Evolutionary conservation across 2,797 vertebrate species (phyloP).

Genomic region (Antennarius maculatus): DNA sequence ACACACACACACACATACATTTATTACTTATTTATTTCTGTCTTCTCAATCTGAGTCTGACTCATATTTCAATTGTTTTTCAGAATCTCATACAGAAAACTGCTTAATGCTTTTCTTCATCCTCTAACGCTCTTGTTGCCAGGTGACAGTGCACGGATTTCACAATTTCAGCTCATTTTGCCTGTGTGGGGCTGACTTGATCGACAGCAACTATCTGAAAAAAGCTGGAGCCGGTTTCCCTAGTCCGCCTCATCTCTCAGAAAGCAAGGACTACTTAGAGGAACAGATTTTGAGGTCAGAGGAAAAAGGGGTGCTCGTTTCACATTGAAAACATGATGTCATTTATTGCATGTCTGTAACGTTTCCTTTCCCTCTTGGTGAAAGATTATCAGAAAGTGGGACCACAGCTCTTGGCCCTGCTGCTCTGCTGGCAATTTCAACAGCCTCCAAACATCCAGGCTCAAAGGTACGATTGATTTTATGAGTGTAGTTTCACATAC

Average conservation of each 20-base stretch:
- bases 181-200: constrained; percentile 60
- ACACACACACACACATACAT: neutral
- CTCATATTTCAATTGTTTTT: neutral
- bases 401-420: constrained; percentile 81
- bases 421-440: constrained; percentile 72
- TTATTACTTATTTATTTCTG: neutral
- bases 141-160: constrained; percentile 78
- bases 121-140: neutral
- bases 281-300: constrained; percentile 71
- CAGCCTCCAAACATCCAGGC: constrained; percentile 78
- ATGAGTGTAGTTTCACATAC: neutral
- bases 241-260: constrained; percentile 70
- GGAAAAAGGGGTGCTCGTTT: neutral
- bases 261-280: constrained; percentile 63
- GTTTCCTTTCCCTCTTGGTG: neutral
- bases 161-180: constrained; percentile 40
- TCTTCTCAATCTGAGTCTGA: neutral
- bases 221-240: constrained; percentile 58
- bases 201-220: constrained; percentile 63
- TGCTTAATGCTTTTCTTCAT: neutral
- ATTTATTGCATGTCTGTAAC: neutral
- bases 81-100: neutral
- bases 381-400: constrained; percentile 73
- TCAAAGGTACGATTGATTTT: constrained; percentile 69
- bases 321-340: neutral